A percentile compares a stretch with the other conserved stretches of the same genome.
phyloP scores from a whole-genome alignment of 2,888 invertebrate species.

The Drosophila emarginata region DNA sequence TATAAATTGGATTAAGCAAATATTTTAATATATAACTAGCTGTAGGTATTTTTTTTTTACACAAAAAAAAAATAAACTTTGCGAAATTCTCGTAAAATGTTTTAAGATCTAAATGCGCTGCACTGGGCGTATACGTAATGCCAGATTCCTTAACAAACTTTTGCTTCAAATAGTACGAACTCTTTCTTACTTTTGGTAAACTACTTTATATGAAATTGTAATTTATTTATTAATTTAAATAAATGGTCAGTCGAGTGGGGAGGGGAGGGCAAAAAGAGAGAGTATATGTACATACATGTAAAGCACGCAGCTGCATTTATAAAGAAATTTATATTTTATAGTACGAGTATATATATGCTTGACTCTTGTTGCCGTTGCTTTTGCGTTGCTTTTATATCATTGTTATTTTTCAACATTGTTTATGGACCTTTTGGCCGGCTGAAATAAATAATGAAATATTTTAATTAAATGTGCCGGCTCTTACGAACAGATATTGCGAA shows the following conservation, averaged over 20 bases:
- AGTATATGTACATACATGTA: not conserved
- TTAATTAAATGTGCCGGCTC: slow-evolving; percentile 32
- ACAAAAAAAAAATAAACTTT: not conserved
- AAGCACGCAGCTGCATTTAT: slow-evolving; percentile 31
- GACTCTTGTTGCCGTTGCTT: slow-evolving; percentile 18
- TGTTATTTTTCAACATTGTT: slow-evolving; percentile 22
- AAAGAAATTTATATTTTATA: slow-evolving; percentile 47
- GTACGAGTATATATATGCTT: not conserved
- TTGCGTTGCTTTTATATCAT: slow-evolving; percentile 24
- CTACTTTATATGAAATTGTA: slow-evolving; percentile 43
- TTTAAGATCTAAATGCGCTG: no score
- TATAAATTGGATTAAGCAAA: not conserved
- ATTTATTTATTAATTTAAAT: slow-evolving; percentile 65
- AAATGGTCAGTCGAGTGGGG: slow-evolving; percentile 29
- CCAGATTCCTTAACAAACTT: not conserved
- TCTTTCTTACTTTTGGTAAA: not conserved
- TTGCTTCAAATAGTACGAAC: not conserved
- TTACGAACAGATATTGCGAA: not conserved
- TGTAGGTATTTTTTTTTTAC: slow-evolving; percentile 6
- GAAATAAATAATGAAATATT: slow-evolving; percentile 36
- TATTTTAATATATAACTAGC: not conserved
- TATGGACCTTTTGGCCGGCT: slow-evolving; percentile 5
- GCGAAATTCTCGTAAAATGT: not conserved
- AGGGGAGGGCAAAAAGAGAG: not conserved
- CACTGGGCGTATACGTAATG: slow-evolving; percentile 22